Conservation (phyloP, 2,888 invertebrate genomes). For the Thereva nobilitata region DNA sequence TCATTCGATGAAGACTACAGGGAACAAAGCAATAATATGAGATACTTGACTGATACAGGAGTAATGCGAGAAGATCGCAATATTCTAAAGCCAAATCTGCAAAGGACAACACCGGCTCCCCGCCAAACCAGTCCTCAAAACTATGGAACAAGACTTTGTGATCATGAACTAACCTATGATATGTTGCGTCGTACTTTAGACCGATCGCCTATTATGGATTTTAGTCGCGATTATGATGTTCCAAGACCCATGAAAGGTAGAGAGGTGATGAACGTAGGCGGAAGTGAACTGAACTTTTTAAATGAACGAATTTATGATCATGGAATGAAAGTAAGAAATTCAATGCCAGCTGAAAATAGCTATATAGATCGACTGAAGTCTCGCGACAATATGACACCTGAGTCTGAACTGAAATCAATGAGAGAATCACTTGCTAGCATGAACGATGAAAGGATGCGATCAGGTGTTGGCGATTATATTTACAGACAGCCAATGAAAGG, state of each 20-base stretch:
- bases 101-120: conserved; percentile 26
- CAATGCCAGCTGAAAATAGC: conserved; percentile 50
- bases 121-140: conserved; percentile 55
- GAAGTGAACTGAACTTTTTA: conserved; percentile 55
- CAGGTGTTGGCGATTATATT: conserved; percentile 42
- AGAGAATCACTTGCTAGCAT: conserved; percentile 36
- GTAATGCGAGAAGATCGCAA: conserved; percentile 29
- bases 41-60: conserved; percentile 48
- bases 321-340: conserved; percentile 46
- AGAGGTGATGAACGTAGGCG: conserved; percentile 54
- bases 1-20: conserved; percentile 58
- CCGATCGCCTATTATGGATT: conserved; percentile 56
- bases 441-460: conserved; percentile 43
- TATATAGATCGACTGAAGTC: conserved; percentile 48
- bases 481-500: conserved; percentile 47
- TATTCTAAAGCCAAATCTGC: conserved; percentile 16
- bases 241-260: conserved; percentile 50
- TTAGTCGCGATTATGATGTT: conserved; percentile 52
- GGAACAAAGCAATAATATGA: conserved; percentile 49
- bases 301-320: conserved; percentile 54
- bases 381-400: conserved; percentile 46
- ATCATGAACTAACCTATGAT: conserved; percentile 57
- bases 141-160: conserved; percentile 56
- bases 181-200: conserved; percentile 53
- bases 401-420: conserved; percentile 45